Percentiles rank a stretch among this genome's conserved stretches.
These are phyloP conservation scores for Nomada hirtipes DNA, from an alignment of 2,888 invertebrate species.

Conservation along the genomic window DNA sequence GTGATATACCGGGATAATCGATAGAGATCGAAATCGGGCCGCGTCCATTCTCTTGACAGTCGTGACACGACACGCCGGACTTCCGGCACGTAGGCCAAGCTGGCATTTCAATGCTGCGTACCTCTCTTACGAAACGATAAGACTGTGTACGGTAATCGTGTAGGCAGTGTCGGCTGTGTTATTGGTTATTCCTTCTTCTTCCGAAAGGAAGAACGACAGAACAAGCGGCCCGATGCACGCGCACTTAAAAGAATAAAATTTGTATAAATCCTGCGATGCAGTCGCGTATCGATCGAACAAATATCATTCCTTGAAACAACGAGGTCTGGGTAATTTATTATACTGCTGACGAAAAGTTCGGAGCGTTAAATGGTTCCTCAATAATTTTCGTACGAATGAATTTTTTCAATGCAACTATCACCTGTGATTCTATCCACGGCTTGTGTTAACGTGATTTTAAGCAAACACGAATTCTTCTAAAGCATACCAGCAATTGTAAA, in stretches of 20 bases:
- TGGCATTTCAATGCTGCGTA: slow-evolving; percentile 77
- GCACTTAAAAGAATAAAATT: neutral
- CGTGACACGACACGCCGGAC: slow-evolving; percentile 72
- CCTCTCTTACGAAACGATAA: slow-evolving; percentile 62
- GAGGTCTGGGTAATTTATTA: no score
- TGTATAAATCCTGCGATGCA: slow-evolving; percentile 5
- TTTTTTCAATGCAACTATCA: no score
- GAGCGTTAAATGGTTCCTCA: no score
- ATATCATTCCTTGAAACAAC: neutral
- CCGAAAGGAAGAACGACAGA: no score
- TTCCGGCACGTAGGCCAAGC: slow-evolving; percentile 78
- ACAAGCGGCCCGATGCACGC: slow-evolving; percentile 17
- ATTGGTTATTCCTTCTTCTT: slow-evolving; percentile 7
- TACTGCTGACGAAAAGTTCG: no score
- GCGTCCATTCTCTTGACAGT: slow-evolving; percentile 66
- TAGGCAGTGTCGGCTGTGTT: slow-evolving; percentile 31
- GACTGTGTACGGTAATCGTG: slow-evolving; percentile 43
- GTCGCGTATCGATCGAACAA: neutral
- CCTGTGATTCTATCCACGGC: no score
- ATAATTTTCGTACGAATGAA: no score
- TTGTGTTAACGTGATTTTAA: no score
- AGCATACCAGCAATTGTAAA: no score
- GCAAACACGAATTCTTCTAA: no score
- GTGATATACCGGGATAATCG: slow-evolving; percentile 58
- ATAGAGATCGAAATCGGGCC: slow-evolving; percentile 69